Percentiles rank a stretch among this genome's conserved stretches.
phyloP scores from a whole-genome alignment of 1,140 invertebrate genomes.

The Charaxes varanes region DNA sequence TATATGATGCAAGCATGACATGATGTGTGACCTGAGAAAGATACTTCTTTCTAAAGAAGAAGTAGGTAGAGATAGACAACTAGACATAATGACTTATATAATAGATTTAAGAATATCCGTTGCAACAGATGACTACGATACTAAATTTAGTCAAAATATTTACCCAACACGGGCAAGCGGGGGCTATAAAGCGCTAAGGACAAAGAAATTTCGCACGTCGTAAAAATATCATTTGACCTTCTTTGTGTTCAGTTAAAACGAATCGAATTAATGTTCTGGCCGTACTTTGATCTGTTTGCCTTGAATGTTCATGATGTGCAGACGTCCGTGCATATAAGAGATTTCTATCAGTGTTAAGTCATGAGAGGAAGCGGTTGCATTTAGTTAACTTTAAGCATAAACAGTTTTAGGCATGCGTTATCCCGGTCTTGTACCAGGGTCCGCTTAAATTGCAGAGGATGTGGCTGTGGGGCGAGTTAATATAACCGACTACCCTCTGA shows the following conservation, averaged over 20 bases:
- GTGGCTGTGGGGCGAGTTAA: too few species aligned
- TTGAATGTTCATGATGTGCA: slow-evolving; percentile 40
- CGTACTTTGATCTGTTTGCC: slow-evolving; percentile 42
- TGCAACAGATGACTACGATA: slow-evolving; percentile 2
- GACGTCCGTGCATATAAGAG: slow-evolving; percentile 27
- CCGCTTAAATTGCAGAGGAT: too few species aligned
- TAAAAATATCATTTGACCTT: slow-evolving; percentile 30
- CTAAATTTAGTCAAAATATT: slow-evolving; percentile 4
- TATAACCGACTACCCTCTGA: too few species aligned
- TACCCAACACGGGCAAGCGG: slow-evolving; percentile 12
- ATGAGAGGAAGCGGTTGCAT: slow-evolving; percentile 16
- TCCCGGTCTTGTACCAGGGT: too few species aligned
- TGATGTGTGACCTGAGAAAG: too few species aligned
- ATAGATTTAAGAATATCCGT: too few species aligned
- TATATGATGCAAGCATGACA: too few species aligned
- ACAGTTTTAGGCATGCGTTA: too few species aligned
- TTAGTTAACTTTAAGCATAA: too few species aligned
- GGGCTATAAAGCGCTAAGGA: slow-evolving; percentile 15
- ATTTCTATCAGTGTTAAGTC: slow-evolving; percentile 6
- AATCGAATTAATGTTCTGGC: slow-evolving; percentile 22
- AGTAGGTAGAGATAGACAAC: too few species aligned
- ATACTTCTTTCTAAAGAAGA: too few species aligned
- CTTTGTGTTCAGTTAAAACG: slow-evolving; percentile 19
- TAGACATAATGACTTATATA: too few species aligned
- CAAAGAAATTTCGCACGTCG: slow-evolving; percentile 27